Evolutionary conservation across 1,140 invertebrate genomes (phyloP), one percentile per base, ranked within the genome.

Genomic region (Pollicipes pollicipes): DNA sequence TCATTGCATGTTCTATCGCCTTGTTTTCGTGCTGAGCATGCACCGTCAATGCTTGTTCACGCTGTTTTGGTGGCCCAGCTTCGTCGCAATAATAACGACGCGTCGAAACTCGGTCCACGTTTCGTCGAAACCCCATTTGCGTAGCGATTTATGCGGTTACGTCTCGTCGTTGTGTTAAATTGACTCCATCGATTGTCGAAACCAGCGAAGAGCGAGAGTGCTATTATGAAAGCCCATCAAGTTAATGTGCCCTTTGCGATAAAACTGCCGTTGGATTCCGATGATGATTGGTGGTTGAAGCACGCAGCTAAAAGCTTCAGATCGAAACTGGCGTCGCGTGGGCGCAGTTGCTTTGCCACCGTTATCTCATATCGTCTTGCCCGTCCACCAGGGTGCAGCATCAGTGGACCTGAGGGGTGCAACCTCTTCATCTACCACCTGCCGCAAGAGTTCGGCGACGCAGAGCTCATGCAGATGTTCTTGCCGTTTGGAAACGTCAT

Each of bases 351-450:
- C 4, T 35, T 16, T 4, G 32, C 4, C n/a, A n/a, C 17, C 45
- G 8, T 2, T 21, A 24, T 58, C 45, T 21, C 45, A 21, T 21
- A 10, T 21, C 21, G 45, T 35, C 6, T 58, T 10, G 10, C 24
- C 45, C 13, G 13, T 32, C 70, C 66, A 66, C 28, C 74, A 91
- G 90, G 90, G 81, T 92, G 90, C 83, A 93, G 90, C 78, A 91
- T 93, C 83, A 92, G 90, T 79, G 95, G 95, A 79, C 97, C 97
- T 74, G 97, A 99, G 84, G 97, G 97, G 79, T 99, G 96, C 85
- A 99, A 99, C 83, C 87, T 99, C 74, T 99, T 99, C 86, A 99
- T 99, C 82, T 99, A 99, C 84, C 97, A 99, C 84, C 88, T 99
- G 82, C 97, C 97, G 70, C 95, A 98, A 83, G 97, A 99, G 83